These are phyloP conservation scores for Himantopus leucocephalus DNA, from an alignment of 2,113 vertebrate species.

Conservation along the genomic window DNA sequence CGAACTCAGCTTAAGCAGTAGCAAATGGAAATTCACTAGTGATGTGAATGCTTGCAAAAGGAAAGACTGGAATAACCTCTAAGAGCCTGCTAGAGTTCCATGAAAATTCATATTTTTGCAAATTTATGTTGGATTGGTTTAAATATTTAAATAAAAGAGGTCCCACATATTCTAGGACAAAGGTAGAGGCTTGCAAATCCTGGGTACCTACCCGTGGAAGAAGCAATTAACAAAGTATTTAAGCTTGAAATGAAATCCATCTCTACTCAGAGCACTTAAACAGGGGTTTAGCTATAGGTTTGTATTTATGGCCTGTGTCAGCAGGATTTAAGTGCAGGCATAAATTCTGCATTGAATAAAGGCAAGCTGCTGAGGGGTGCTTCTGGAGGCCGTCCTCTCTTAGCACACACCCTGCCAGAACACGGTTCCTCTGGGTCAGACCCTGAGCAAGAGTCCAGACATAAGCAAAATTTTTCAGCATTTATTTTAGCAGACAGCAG, in stretches of 20 bases:
- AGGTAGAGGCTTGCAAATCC: neutral
- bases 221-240: conserved; percentile 13
- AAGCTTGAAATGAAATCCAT: conserved; percentile 5
- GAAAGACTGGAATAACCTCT: neutral
- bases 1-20: neutral
- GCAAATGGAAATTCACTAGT: neutral
- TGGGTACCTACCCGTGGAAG: neutral
- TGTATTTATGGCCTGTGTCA: neutral
- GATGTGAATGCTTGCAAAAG: neutral
- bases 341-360: neutral
- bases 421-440: neutral
- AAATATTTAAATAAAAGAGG: neutral
- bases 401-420: neutral
- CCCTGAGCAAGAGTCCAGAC: neutral
- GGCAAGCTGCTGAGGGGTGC: neutral
- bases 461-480: neutral
- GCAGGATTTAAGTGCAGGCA: neutral
- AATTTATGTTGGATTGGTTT: neutral
- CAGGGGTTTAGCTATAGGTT: neutral
- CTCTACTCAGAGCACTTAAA: neutral
- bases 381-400: neutral
- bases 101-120: neutral
- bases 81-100: neutral
- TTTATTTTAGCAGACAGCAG: neutral
- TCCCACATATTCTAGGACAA: neutral